Evolutionary conservation across 2,113 vertebrate species (phyloP).

Genomic region (Anguilla rostrata): DNA sequence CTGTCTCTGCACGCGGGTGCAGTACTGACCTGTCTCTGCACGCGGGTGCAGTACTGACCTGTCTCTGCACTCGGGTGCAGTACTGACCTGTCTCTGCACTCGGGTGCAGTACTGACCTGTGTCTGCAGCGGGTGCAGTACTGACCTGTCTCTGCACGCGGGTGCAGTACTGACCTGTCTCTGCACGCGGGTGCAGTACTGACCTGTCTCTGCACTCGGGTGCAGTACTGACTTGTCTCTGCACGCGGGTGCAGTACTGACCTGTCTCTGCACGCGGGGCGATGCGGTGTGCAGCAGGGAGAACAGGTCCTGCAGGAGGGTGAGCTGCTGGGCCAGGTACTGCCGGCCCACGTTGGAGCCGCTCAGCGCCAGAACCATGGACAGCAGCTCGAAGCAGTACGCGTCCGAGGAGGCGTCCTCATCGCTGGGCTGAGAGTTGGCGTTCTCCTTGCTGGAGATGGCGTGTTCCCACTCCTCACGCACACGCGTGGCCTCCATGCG

Average conservation of each 20-base stretch:
- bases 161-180: too few species aligned
- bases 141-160: too few species aligned
- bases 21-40: too few species aligned
- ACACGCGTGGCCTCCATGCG: slow-evolving; percentile 97
- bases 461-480: slow-evolving; percentile 97
- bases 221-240: too few species aligned
- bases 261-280: slow-evolving; percentile 97
- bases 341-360: slow-evolving; percentile 93
- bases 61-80: too few species aligned
- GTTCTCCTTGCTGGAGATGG: slow-evolving; percentile 98
- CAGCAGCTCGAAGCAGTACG: slow-evolving; percentile 96
- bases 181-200: too few species aligned
- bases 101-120: too few species aligned
- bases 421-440: slow-evolving; percentile 96
- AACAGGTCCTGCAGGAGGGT: slow-evolving; percentile 97
- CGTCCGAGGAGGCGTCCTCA: slow-evolving; percentile 91
- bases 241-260: slow-evolving; percentile 54
- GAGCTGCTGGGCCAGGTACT: slow-evolving; percentile 95
- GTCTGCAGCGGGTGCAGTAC: too few species aligned
- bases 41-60: too few species aligned
- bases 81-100: too few species aligned
- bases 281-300: slow-evolving; percentile 92
- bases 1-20: too few species aligned
- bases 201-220: too few species aligned
- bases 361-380: slow-evolving; percentile 97